Evolutionary conservation across 2,113 vertebrate genomes (phyloP), one percentile per base, ranked within the genome.

Genomic region (Rhombomys opimus): DNA sequence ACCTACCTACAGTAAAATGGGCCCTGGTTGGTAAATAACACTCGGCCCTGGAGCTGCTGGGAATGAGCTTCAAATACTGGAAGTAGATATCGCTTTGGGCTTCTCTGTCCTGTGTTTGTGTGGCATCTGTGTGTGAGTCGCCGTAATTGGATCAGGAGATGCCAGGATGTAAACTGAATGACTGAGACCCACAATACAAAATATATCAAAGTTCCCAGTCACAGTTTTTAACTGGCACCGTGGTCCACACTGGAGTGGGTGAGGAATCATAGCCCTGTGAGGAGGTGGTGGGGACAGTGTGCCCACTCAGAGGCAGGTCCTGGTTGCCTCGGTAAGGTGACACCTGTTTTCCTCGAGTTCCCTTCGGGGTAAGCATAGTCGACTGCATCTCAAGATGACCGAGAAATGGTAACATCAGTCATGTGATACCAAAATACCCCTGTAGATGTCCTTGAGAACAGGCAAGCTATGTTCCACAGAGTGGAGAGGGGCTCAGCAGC

Each of bases 131-230:
- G 46, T 73, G 10, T 68, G 63, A 78, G 90, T 59, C 67, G 81
- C 38, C n/a, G n/a, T 89, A 76, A 90, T 61, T 77, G 63, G 59
- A 54, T 72, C n/a, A 50, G 61, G 70, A 90, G 57, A 76, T 76
- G 57, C 72, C 94, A 93, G 41, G 63, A 54, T 85, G 46, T 65
- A 73, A 95, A 63, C 12, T 90, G 57, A 80, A 35, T 88, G 72
- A 73, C 3, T 59, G 86, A 87, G 57, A 80, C 54, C 52, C 75
- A 87, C 38, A 32, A 20, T 52, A 23, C 92, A 94, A 61, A 94
- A 54, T 41, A 63, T 20, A 17, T 32, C 72, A 76, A 38, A 73
- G 76, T 88, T 75, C 54, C 65, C 92, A 84, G 7, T 59, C 63
- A 68, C 32, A 5, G 57, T 90, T 73, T 88, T 73, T 85, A n/a